A percentile compares a stretch with the other conserved stretches of the same genome.
These are phyloP conservation scores for Gambusia yucatana DNA, from an alignment of 2,797 vertebrate species.

Conservation along the genomic window DNA sequence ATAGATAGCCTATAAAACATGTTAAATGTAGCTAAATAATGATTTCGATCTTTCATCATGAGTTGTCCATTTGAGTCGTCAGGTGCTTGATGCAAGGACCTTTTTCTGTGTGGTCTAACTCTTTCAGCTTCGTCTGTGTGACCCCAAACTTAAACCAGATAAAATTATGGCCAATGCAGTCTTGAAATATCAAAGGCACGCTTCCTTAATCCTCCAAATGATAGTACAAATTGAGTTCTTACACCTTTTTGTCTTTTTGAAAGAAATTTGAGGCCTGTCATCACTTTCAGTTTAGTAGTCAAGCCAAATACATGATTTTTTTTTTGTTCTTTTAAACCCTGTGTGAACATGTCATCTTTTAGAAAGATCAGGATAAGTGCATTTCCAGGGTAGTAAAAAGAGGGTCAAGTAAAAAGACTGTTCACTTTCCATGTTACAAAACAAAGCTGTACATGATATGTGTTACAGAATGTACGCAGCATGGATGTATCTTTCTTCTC, in stretches of 20 bases:
- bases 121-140: slow-evolving; percentile 81
- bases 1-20: slow-evolving; percentile 78
- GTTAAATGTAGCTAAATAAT: slow-evolving; percentile 88
- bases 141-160: slow-evolving; percentile 88
- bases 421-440: slow-evolving; percentile 91
- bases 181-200: slow-evolving; percentile 97
- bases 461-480: slow-evolving; percentile 98
- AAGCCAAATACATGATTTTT: slow-evolving; percentile 76
- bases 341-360: slow-evolving; percentile 88
- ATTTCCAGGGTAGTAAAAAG: slow-evolving; percentile 87
- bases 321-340: slow-evolving; percentile 75
- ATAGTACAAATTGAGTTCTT: slow-evolving; percentile 88
- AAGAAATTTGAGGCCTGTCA: slow-evolving; percentile 87
- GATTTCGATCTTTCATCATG: slow-evolving; percentile 81
- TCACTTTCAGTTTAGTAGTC: slow-evolving; percentile 77
- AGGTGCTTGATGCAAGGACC: slow-evolving; percentile 89
- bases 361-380: slow-evolving; percentile 87
- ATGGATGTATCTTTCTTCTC: slow-evolving; percentile 86
- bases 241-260: slow-evolving; percentile 72
- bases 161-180: slow-evolving; percentile 91
- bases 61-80: slow-evolving; percentile 80
- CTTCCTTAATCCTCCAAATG: slow-evolving; percentile 90
- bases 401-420: slow-evolving; percentile 88
- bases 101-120: slow-evolving; percentile 80
- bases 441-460: slow-evolving; percentile 99